Evolutionary conservation across 2,797 vertebrate genomes (phyloP).

Genomic region (Sebastes ruberrimus): DNA sequence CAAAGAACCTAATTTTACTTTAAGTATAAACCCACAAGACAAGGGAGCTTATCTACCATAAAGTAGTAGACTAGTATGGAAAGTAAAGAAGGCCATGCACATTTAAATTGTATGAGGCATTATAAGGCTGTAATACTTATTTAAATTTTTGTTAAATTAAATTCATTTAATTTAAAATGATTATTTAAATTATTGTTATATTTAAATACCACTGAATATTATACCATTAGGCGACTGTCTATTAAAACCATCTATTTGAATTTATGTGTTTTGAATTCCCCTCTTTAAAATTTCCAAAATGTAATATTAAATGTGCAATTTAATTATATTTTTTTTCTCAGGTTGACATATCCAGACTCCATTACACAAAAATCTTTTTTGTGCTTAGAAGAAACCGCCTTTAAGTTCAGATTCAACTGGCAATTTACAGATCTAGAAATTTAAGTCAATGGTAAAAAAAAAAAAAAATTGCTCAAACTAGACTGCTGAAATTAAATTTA

Average conservation of each 20-base stretch:
- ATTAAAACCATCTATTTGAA: neutral
- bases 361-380: neutral
- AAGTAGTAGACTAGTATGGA: neutral
- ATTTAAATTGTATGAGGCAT: neutral
- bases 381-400: too few species aligned
- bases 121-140: neutral
- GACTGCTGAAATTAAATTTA: neutral
- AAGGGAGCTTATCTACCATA: neutral
- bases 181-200: too few species aligned
- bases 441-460: neutral
- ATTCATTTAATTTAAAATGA: neutral
- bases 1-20: neutral
- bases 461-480: neutral
- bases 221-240: neutral
- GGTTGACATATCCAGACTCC: neutral
- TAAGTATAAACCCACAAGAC: neutral
- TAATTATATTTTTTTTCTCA: neutral
- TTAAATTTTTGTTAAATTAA: neutral
- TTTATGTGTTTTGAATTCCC: neutral
- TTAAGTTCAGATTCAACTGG: neutral
- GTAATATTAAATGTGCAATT: neutral
- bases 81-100: neutral
- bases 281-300: neutral
- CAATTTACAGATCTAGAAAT: neutral
- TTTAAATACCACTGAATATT: neutral